Percentiles rank a stretch among this genome's conserved stretches.
These are phyloP conservation scores for Diogma glabrata DNA, from an alignment of 2,888 invertebrate species.

Conservation along the genomic window DNA sequence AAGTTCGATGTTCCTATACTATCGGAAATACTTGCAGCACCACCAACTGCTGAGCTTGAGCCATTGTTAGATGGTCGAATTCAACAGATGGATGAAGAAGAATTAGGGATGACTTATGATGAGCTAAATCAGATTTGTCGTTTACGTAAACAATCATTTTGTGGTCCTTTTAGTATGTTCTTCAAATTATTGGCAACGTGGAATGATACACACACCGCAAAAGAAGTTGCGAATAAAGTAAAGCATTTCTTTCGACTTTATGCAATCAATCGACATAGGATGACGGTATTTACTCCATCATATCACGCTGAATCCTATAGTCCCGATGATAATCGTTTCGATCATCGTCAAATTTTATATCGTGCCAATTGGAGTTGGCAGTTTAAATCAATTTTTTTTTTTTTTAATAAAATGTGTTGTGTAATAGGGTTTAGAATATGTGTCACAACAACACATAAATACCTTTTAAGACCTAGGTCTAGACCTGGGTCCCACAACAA, in stretches of 20 bases:
- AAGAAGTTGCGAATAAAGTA: conserved; percentile 62
- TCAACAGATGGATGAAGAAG: conserved; percentile 86
- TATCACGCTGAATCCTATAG: conserved; percentile 93
- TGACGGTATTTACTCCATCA: conserved; percentile 93
- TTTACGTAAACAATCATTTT: conserved; percentile 67
- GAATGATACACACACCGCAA: conserved; percentile 62
- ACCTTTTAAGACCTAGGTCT: too few species aligned
- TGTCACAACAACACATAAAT: too few species aligned
- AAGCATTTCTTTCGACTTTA: conserved; percentile 91
- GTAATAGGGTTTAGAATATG: too few species aligned
- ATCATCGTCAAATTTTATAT: conserved; percentile 93
- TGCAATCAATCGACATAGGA: conserved; percentile 96
- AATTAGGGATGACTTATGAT: conserved; percentile 94
- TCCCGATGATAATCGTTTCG: conserved; percentile 95
- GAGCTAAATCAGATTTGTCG: conserved; percentile 82
- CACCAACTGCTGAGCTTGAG: conserved; percentile 93
- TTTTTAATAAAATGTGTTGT: too few species aligned
- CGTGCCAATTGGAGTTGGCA: conserved; percentile 95
- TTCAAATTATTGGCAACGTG: conserved; percentile 78
- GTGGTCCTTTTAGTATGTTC: conserved; percentile 96
- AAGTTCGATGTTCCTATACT: conserved; percentile 60
- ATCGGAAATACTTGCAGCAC: conserved; percentile 72
- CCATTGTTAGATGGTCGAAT: conserved; percentile 73
- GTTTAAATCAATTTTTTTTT: conserved; percentile 73
- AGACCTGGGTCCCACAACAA: too few species aligned